Conservation (phyloP, 2,113 vertebrate species). For the Piaya cayana region DNA sequence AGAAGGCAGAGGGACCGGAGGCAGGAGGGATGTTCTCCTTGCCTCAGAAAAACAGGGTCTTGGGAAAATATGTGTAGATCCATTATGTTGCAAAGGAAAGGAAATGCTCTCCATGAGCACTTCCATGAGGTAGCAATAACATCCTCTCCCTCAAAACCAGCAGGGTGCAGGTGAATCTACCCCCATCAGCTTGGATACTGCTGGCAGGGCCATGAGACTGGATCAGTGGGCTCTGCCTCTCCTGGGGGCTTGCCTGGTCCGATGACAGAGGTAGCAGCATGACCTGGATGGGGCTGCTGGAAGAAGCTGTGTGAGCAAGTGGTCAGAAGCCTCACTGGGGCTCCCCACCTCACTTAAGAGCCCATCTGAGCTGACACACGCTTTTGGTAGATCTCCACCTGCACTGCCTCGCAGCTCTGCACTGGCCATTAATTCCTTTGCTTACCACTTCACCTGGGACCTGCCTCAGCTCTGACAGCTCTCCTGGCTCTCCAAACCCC, state of each 20-base stretch:
- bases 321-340: fast-evolving
- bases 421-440: background rate
- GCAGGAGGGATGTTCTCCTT: background rate
- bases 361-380: background rate
- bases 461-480: background rate
- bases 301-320: background rate
- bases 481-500: background rate
- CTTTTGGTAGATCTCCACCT: background rate
- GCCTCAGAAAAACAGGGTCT: background rate
- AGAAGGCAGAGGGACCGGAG: background rate
- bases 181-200: background rate
- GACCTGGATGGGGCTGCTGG: background rate
- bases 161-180: background rate
- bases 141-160: background rate
- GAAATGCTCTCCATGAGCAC: background rate
- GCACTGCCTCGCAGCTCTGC: background rate
- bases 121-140: background rate
- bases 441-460: background rate
- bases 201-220: background rate
- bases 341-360: background rate
- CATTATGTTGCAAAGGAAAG: background rate
- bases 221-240: background rate
- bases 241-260: background rate
- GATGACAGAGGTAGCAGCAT: background rate
- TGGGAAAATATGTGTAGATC: background rate